These are phyloP conservation scores for Tarsius wallacei DNA, from an alignment of 2,797 vertebrate species.

Conservation along the genomic window DNA sequence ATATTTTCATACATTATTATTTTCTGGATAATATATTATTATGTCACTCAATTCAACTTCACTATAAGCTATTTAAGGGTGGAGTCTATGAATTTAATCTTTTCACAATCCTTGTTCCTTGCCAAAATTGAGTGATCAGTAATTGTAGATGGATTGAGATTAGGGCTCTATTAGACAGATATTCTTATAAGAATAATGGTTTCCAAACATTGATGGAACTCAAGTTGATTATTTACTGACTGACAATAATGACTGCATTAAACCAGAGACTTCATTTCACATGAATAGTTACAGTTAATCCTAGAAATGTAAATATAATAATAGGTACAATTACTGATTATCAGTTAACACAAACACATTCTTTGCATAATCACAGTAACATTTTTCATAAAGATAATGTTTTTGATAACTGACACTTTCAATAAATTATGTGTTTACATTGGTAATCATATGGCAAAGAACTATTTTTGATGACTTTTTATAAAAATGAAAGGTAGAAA, in stretches of 20 bases:
- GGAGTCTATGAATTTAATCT: not conserved
- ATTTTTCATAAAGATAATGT: not conserved
- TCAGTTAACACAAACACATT: not conserved
- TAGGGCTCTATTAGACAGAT: not conserved
- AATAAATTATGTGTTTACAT: slow-evolving; percentile 3
- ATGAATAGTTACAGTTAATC: slow-evolving; percentile 23
- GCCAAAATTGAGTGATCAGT: not conserved
- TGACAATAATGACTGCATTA: slow-evolving; percentile 26
- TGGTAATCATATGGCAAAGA: not conserved
- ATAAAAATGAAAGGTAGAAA: slow-evolving; percentile 30
- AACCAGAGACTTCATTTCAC: not conserved
- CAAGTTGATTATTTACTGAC: slow-evolving; percentile 58
- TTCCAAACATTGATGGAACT: slow-evolving; percentile 15
- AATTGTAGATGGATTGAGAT: slow-evolving; percentile 31
- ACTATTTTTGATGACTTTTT: not conserved
- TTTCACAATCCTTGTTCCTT: not conserved
- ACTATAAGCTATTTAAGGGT: not conserved
- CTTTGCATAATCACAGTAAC: not conserved
- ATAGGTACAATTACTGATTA: slow-evolving; percentile 18
- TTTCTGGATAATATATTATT: not conserved
- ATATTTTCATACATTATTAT: not conserved
- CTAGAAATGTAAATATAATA: slow-evolving; percentile 59
- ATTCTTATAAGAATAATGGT: slow-evolving; percentile 64
- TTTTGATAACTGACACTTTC: not conserved
- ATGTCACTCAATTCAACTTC: not conserved